A percentile compares a stretch with the other conserved stretches of the same genome.
phyloP scores from a whole-genome alignment of 2,888 invertebrate species.

The Torymus aiolomorphi region DNA sequence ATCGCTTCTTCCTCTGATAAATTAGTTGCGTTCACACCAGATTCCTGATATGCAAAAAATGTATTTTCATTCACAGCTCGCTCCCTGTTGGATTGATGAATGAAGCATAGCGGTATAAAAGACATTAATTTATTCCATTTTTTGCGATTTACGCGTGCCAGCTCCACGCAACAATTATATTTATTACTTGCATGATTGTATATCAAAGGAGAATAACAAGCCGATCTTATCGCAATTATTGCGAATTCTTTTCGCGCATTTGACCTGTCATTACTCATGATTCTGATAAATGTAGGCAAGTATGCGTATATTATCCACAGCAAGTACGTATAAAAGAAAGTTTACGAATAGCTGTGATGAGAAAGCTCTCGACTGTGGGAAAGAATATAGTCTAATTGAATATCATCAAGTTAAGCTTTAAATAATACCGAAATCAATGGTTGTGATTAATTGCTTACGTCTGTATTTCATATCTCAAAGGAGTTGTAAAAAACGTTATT shows the following conservation, averaged over 20 bases:
- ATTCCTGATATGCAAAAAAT: conserved; percentile 34
- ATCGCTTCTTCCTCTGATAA: conserved; percentile 16
- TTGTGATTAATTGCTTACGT: neutral
- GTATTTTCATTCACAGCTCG: conserved; percentile 14
- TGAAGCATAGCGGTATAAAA: conserved; percentile 4
- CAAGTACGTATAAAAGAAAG: no score
- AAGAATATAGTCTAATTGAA: conserved; percentile 37
- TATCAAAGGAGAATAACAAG: conserved; percentile 17
- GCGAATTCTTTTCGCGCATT: conserved; percentile 9
- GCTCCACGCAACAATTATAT: no score
- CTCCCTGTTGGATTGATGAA: conserved; percentile 40
- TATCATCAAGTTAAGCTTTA: neutral
- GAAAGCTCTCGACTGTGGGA: neutral
- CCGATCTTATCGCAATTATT: conserved; percentile 15
- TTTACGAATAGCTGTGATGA: neutral
- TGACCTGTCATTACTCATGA: conserved; percentile 24
- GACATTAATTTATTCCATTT: conserved; percentile 57
- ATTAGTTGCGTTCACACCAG: conserved; percentile 4
- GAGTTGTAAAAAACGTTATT: no score
- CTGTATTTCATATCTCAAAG: no score
- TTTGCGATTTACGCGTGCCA: conserved; percentile 8
- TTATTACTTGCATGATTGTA: neutral
- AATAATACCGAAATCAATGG: neutral
- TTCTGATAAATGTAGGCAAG: conserved; percentile 24
- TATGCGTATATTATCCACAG: no score